A percentile compares a stretch with the other conserved stretches of the same genome.
Conservation (phyloP, 2,888 invertebrate species). For the Agrotis exclamationis region DNA sequence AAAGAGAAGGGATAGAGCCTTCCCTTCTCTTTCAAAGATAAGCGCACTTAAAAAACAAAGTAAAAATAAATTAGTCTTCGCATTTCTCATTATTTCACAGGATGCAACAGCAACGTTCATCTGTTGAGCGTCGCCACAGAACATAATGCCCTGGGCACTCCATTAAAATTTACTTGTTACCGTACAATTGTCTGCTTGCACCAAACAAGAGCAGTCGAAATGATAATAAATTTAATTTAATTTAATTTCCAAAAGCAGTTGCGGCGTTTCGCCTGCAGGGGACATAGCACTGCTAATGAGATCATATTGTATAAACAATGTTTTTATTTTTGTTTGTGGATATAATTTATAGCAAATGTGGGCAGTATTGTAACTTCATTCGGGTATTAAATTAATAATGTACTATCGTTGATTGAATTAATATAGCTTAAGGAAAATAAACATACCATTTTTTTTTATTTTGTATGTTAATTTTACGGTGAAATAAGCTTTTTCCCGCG, state of each 20-base stretch:
- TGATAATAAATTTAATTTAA: constrained; percentile 49
- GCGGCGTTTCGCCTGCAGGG: constrained; percentile 37
- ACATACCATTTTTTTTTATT: too few species aligned
- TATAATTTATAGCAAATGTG: neutral
- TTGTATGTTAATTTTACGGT: too few species aligned
- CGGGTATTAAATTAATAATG: neutral
- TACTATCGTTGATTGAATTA: neutral
- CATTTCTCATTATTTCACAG: constrained; percentile 36
- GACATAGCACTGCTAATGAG: constrained; percentile 55
- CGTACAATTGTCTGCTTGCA: constrained; percentile 32
- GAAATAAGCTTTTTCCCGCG: too few species aligned
- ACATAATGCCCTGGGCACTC: constrained; percentile 47
- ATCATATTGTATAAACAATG: constrained; percentile 49
- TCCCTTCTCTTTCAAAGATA: neutral
- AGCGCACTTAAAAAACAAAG: constrained; percentile 9
- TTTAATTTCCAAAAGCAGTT: constrained; percentile 34
- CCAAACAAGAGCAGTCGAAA: constrained; percentile 45
- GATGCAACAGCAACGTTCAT: constrained; percentile 21
- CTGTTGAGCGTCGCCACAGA: constrained; percentile 29
- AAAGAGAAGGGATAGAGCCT: neutral
- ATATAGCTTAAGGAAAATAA: too few species aligned
- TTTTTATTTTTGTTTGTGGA: constrained; percentile 31
- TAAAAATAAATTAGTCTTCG: constrained; percentile 7
- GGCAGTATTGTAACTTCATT: neutral
- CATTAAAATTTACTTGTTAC: constrained; percentile 52